Conservation (phyloP, 2,888 invertebrate species). For the Fabriciana adippe region DNA sequence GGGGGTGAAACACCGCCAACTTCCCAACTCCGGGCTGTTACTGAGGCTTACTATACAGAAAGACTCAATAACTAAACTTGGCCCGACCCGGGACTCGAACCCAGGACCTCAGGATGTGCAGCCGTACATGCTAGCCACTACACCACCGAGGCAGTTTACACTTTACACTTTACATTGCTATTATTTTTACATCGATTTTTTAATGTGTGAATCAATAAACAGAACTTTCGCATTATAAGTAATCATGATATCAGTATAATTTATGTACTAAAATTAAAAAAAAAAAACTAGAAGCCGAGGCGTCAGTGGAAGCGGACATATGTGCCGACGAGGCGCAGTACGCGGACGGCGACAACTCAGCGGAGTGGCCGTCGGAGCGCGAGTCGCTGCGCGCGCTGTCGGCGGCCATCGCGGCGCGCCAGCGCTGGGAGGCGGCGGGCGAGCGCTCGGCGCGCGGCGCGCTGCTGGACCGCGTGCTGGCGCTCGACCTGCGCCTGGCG, state of each 20-base stretch:
- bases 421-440: constrained; percentile 84
- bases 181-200: not conserved
- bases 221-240: not conserved
- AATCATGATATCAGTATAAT: too few species aligned
- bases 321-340: constrained; percentile 19
- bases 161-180: not conserved
- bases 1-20: too few species aligned
- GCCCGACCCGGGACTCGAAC: too few species aligned
- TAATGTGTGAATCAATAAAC: not conserved
- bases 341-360: constrained; percentile 45
- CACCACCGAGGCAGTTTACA: too few species aligned
- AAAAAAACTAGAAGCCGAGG: constrained; percentile 17
- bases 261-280: not conserved
- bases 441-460: constrained; percentile 68
- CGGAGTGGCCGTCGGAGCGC: constrained; percentile 71
- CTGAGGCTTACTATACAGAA: too few species aligned
- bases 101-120: too few species aligned
- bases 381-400: constrained; percentile 90
- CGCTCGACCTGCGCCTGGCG: constrained; percentile 86
- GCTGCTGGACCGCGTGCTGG: constrained; percentile 57
- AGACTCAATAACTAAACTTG: too few species aligned
- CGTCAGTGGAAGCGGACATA: constrained; percentile 12
- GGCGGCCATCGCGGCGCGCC: constrained; percentile 88
- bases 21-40: too few species aligned
- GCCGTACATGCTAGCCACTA: too few species aligned